Evolutionary conservation across 2,888 invertebrate genomes (phyloP).

Genomic region (Parascotia fuliginaria): DNA sequence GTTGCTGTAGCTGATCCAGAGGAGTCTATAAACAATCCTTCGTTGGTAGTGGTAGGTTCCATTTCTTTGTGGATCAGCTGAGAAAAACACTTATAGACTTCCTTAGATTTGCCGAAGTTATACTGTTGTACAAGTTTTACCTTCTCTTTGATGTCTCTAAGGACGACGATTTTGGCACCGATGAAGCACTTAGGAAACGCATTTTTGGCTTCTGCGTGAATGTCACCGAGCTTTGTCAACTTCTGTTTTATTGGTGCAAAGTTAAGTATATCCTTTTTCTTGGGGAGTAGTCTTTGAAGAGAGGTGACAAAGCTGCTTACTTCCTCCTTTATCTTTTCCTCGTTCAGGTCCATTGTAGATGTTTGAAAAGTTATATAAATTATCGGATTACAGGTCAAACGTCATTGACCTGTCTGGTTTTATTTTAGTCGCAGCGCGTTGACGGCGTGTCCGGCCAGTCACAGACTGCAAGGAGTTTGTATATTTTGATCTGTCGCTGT

Average conservation of each 20-base stretch:
- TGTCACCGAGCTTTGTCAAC: slow-evolving; percentile 64
- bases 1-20: slow-evolving; percentile 74
- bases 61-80: slow-evolving; percentile 74
- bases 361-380: slow-evolving; percentile 49
- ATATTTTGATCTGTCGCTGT: slow-evolving; percentile 55
- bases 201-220: slow-evolving; percentile 74
- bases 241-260: slow-evolving; percentile 55
- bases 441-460: slow-evolving; percentile 66
- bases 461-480: slow-evolving; percentile 66
- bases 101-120: slow-evolving; percentile 71
- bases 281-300: slow-evolving; percentile 72
- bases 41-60: slow-evolving; percentile 60
- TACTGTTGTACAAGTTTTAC: slow-evolving; percentile 77
- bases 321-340: slow-evolving; percentile 72
- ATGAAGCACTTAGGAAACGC: slow-evolving; percentile 78
- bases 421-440: slow-evolving; percentile 68
- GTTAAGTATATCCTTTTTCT: slow-evolving; percentile 67
- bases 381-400: slow-evolving; percentile 64
- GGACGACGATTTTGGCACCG: slow-evolving; percentile 69
- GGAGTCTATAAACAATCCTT: slow-evolving; percentile 69
- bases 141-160: slow-evolving; percentile 70
- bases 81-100: slow-evolving; percentile 65
- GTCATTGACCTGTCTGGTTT: slow-evolving; percentile 74
- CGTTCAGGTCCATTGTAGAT: slow-evolving; percentile 75
- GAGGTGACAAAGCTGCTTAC: slow-evolving; percentile 68